These are phyloP conservation scores for Aphidius ervi DNA, from an alignment of 1,140 invertebrate species.

Conservation along the genomic window DNA sequence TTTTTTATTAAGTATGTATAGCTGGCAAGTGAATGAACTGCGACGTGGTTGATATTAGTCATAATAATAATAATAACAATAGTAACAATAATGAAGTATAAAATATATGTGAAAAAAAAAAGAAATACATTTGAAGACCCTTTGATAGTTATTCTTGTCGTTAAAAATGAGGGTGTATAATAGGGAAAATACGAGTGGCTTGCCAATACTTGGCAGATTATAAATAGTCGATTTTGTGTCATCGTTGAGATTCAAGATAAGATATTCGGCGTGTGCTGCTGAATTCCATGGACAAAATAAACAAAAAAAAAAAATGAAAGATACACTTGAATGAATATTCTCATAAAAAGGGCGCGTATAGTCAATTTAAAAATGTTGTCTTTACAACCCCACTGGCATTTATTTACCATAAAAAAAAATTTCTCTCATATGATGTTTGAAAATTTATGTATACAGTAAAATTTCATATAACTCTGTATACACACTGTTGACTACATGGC, in stretches of 20 bases:
- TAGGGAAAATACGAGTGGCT: conserved; percentile 15
- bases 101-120: no score
- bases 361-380: background rate
- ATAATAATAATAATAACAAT: no score
- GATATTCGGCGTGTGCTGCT: background rate
- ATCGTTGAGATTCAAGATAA: conserved; percentile 21
- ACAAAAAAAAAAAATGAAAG: background rate
- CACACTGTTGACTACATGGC: no score
- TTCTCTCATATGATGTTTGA: no score
- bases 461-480: no score
- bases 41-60: no score
- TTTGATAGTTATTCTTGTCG: background rate
- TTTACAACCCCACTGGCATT: background rate
- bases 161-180: conserved; percentile 4
- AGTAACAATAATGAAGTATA: no score
- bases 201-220: conserved; percentile 30
- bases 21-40: no score
- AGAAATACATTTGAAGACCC: background rate
- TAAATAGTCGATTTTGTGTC: conserved; percentile 46
- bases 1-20: no score
- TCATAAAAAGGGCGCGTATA: background rate
- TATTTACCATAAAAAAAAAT: no score
- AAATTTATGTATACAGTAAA: no score
- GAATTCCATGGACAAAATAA: background rate
- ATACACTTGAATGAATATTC: background rate